Percentiles rank a stretch among this genome's conserved stretches.
These are phyloP conservation scores for Bucco capensis DNA, from an alignment of 2,113 vertebrate species.

Conservation along the genomic window DNA sequence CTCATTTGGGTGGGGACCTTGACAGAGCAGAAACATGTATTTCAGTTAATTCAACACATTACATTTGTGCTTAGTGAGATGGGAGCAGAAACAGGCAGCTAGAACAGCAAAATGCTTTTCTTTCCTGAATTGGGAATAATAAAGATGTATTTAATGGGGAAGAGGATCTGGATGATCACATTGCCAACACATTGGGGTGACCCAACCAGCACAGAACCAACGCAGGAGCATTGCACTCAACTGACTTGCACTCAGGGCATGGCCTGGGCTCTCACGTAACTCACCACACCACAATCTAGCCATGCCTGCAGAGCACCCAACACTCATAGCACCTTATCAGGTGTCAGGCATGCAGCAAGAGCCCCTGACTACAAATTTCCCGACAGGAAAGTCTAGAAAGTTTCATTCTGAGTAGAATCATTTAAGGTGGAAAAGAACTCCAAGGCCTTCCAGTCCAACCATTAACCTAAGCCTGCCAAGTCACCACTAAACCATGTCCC, in stretches of 20 bases:
- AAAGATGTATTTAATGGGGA: not conserved
- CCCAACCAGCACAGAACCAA: not conserved
- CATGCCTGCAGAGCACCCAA: not conserved
- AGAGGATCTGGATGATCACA: not conserved
- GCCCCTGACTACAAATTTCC: not conserved
- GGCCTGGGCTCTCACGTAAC: not conserved
- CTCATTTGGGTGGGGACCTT: not conserved
- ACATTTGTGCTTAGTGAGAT: not conserved
- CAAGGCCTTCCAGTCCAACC: too few species aligned
- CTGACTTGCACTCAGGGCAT: too few species aligned
- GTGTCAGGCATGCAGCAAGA: not conserved
- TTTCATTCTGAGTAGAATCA: not conserved
- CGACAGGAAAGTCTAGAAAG: not conserved
- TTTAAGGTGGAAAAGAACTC: too few species aligned
- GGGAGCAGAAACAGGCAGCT: not conserved
- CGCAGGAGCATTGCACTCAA: too few species aligned
- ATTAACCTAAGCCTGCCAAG: too few species aligned
- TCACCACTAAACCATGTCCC: too few species aligned
- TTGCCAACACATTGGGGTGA: not conserved
- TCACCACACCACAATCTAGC: not conserved
- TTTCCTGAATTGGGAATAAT: not conserved
- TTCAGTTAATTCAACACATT: slow-evolving; percentile 3
- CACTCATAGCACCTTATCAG: too few species aligned
- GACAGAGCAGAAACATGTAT: not conserved
- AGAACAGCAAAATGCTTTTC: not conserved